Conservation (phyloP, 2,113 vertebrate species). For the Calypte anna region DNA sequence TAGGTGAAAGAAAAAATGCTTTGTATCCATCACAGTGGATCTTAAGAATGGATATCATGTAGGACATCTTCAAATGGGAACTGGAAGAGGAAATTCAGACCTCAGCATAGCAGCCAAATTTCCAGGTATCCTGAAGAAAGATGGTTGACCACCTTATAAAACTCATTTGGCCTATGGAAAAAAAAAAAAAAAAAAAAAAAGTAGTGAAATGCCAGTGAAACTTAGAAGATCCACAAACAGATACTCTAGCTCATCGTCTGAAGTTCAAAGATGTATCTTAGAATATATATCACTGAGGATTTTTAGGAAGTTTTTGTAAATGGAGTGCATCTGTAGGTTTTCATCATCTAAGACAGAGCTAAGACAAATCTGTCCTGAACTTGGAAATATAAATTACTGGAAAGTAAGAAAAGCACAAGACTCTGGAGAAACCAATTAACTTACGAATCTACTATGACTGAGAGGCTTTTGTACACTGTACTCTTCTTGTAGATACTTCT, state of each 20-base stretch:
- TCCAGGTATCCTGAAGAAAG: neutral
- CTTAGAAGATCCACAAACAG: neutral
- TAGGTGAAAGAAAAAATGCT: neutral
- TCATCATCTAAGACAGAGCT: neutral
- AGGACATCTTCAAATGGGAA: neutral
- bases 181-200: neutral
- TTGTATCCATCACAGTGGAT: neutral
- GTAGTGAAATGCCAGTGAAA: neutral
- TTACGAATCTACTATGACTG: neutral
- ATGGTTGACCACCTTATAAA: rapidly evolving
- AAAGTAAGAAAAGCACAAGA: neutral
- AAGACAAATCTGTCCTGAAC: neutral
- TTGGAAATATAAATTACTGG: neutral
- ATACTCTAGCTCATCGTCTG: neutral
- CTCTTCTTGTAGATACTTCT: neutral
- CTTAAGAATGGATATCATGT: neutral
- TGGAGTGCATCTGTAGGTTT: neutral
- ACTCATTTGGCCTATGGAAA: neutral
- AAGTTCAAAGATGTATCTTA: neutral
- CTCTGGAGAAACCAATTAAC: neutral
- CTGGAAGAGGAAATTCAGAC: neutral
- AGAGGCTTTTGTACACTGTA: neutral
- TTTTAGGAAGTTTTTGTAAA: neutral
- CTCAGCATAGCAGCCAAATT: neutral
- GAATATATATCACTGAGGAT: neutral